These are phyloP conservation scores for Pterostichus niger DNA, from an alignment of 2,888 invertebrate genomes.

Conservation along the genomic window DNA sequence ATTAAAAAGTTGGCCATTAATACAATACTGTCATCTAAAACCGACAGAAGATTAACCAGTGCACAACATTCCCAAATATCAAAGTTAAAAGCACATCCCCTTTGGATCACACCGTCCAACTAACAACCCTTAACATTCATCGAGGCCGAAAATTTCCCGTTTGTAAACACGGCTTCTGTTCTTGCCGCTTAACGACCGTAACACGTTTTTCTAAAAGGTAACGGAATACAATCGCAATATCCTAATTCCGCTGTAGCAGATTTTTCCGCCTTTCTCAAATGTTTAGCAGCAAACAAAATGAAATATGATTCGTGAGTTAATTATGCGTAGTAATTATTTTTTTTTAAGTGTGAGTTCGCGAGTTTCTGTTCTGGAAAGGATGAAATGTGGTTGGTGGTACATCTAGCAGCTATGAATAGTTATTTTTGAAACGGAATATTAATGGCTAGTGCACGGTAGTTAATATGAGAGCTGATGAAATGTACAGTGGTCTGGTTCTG, in stretches of 20 bases:
- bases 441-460: slow-evolving; percentile 13
- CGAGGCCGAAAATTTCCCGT: slow-evolving; percentile 23
- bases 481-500: not conserved
- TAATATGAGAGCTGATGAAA: slow-evolving; percentile 3
- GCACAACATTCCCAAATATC: no score
- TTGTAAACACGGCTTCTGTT: slow-evolving; percentile 1
- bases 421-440: slow-evolving; percentile 10
- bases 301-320: slow-evolving; percentile 4
- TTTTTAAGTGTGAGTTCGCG: not conserved
- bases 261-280: not conserved
- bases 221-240: not conserved
- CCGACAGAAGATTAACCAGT: no score
- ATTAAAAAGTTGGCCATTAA: no score
- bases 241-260: not conserved
- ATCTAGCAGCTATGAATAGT: not conserved
- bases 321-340: slow-evolving; percentile 16
- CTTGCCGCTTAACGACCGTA: slow-evolving; percentile 14
- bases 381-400: slow-evolving; percentile 15
- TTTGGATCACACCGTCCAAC: not conserved
- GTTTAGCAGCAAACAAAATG: slow-evolving; percentile 1
- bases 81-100: no score
- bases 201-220: slow-evolving; percentile 8
- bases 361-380: slow-evolving; percentile 23
- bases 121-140: slow-evolving; percentile 7
- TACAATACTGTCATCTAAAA: no score